Conservation (phyloP, 2,797 vertebrate species). For the Uromys caudimaculatus region DNA sequence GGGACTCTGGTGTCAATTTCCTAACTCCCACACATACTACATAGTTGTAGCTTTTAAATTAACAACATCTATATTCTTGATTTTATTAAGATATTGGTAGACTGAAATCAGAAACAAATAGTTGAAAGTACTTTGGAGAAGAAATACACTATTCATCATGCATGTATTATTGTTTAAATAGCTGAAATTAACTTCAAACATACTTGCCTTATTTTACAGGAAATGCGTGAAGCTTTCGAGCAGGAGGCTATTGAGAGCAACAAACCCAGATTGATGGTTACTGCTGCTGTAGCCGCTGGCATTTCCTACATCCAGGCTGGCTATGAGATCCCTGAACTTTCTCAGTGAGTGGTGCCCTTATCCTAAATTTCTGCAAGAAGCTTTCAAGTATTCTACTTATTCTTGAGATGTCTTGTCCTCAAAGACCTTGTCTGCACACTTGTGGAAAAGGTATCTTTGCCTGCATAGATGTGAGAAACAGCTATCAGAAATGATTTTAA, state of each 20-base stretch:
- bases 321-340: conserved; percentile 80
- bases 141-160: background rate
- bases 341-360: conserved; percentile 81
- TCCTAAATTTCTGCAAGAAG: background rate
- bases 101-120: background rate
- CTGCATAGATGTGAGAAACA: background rate
- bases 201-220: conserved; percentile 47
- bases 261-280: conserved; percentile 74
- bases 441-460: background rate
- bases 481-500: background rate
- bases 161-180: background rate
- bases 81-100: background rate
- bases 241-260: conserved; percentile 65
- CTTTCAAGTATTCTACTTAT: background rate
- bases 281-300: conserved; percentile 75
- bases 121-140: background rate
- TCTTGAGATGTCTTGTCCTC: background rate
- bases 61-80: background rate
- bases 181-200: conserved; percentile 63
- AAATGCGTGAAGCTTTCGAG: conserved; percentile 77
- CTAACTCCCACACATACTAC: background rate
- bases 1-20: background rate
- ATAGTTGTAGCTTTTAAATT: background rate
- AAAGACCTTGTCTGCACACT: background rate
- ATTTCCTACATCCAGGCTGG: conserved; percentile 75